Percentiles rank a stretch among this genome's conserved stretches.
Conservation (phyloP, 2,113 vertebrate species). For the Phodopus roborovskii region DNA sequence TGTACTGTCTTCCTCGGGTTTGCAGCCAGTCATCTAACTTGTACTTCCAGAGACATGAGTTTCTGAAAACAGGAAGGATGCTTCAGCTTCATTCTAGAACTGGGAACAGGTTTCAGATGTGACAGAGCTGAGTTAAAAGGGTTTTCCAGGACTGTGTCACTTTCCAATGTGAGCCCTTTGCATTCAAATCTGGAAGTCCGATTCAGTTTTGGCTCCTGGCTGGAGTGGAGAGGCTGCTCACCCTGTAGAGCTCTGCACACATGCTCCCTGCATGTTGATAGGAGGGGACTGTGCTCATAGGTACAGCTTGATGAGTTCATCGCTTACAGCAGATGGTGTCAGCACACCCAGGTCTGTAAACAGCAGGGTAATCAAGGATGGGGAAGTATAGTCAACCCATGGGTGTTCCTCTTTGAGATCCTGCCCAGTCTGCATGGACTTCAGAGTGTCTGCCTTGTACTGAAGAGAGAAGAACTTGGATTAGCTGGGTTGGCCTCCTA, state of each 20-base stretch:
- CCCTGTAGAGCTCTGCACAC: rapidly evolving
- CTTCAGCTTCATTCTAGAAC: constrained; percentile 19
- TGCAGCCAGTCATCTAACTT: neutral
- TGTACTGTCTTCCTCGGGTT: neutral
- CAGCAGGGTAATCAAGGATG: constrained; percentile 95
- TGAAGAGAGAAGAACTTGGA: constrained; percentile 67
- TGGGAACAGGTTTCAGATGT: neutral
- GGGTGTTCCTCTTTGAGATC: constrained; percentile 94
- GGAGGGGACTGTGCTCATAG: constrained; percentile 82
- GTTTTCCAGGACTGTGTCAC: neutral
- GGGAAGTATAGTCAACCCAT: constrained; percentile 96
- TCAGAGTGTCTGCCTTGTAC: constrained; percentile 97
- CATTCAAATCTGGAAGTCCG: neutral
- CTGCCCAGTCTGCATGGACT: constrained; percentile 84
- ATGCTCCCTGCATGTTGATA: rapidly evolving
- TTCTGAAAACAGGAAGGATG: neutral
- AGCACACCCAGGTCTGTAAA: constrained; percentile 98
- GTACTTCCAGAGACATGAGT: neutral
- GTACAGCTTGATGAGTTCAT: constrained; percentile 99
- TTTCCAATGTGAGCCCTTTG: neutral
- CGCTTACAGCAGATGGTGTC: constrained; percentile 97
- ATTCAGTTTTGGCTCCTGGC: neutral
- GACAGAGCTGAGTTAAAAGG: neutral
- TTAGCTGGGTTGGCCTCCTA: neutral
- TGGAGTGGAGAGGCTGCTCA: neutral